Base-by-base conservation (phyloP, 2,888 invertebrate species). In the Mesorhabditis spiculigera region DNA sequence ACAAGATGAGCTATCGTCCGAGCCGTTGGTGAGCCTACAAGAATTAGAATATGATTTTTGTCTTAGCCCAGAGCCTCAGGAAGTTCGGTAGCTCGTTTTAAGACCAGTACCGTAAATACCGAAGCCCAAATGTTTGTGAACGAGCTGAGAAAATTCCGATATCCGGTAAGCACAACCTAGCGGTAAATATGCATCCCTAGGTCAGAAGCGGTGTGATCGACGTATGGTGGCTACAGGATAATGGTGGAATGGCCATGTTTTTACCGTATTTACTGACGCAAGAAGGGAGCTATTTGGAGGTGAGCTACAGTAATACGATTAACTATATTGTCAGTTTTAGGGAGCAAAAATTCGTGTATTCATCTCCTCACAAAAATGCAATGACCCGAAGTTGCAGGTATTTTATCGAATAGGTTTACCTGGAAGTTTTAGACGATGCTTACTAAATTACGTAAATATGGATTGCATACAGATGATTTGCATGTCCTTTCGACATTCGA, bases 191-290 rank as follows among this genome's bases (percentile, higher is more conserved):
- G 13, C 8, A 43, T 43, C 70, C 70, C 28, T 69, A 75, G 75
- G 58, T 50, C 8, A 50, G n/a, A 50, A 50, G n/a, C n/a, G 58
- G 58, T n/a, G 10, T 10, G n/a, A n/a, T 50, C n/a, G 58, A 75
- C 62, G 73, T 75, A 5, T 75, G 69, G 50, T 75, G 75, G 75
- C 68, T 75, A 3, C 70, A 72, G 5, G 75, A 73, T 41, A 67
- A 72, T 16, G 75, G 75, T 4, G 75, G 75, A 5, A 65, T 75
- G 10, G 73, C 73, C 6, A 71, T 75, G 73, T 50, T 73, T 4
- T 70, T 72, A 4, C 75, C 75, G 4, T 71, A 73, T 44, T 63
- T 75, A 3, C 45, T 75, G 65, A 71, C 73, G 0, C 75, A 73
- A 41, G 10, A 8, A 13, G 44, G 44, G 10, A 65, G 66, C 44